Base-by-base conservation (phyloP, 2,888 invertebrate genomes). In the Criorhina ranunculi region DNA sequence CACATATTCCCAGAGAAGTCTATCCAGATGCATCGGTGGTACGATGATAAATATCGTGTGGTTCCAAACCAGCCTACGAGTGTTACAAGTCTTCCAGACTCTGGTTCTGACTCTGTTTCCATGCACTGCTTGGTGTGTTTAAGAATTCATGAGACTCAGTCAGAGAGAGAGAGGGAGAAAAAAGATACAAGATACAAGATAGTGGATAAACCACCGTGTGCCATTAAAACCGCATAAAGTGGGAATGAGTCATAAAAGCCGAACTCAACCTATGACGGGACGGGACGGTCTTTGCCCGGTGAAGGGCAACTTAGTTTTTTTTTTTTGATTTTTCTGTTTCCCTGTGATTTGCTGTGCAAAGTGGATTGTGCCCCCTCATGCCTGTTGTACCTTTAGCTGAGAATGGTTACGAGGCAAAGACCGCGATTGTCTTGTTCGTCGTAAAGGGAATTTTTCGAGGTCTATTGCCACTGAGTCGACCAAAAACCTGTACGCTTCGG, bases 171-270 rank as follows among this genome's bases (percentile, higher is more conserved):
- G 35, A 49, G 53, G 4, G n/a, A n/a, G n/a, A 24, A 55, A 53
- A 64, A 44, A 62, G 62, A 73, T 73, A 73, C 73, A 42, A 53
- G 62, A 53, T 42, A 51, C 72, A 42, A 72, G 59, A 72, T 73
- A 73, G n/a, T 64, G 75, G 64, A 24, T 64, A 55, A 44, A 64
- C 62, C 53, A 73, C 62, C 33, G 42, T 62, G 42, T 44, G 42
- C 66, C 64, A 82, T 77, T 82, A 72, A 82, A 72, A 66, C 62
- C 64, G 66, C 66, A 80, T 73, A 66, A 73, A 75, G 64, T 42
- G 62, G 53, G 73, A 66, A 79, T 79, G 79, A 79, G 57, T 79
- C 70, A 79, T 79, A 35, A 66, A 59, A 62, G 11, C 70, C 37
- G 37, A 67, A 44, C 67, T 31, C 33, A 44, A 53, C 33, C 29